Conservation (phyloP, 2,797 vertebrate genomes). For the Catamblyrhynchus diadema region DNA sequence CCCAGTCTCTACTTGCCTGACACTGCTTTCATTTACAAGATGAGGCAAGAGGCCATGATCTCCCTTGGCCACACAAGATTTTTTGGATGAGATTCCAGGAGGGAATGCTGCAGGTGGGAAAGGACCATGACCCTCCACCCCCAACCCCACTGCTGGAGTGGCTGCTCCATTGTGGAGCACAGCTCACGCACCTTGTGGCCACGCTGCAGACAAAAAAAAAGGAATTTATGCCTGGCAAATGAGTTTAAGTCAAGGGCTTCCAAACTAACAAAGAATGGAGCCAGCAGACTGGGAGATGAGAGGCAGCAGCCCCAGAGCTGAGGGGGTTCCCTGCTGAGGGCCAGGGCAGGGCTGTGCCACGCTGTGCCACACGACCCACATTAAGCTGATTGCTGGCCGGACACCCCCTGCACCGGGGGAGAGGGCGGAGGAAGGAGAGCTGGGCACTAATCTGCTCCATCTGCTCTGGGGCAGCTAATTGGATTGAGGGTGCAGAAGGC, state of each 20-base stretch:
- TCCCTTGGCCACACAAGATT: accelerated
- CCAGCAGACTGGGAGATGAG: accelerated
- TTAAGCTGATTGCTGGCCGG: neutral
- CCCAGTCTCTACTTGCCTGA: neutral
- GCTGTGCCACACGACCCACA: neutral
- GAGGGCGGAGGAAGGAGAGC: neutral
- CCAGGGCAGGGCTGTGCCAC: neutral
- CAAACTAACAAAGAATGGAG: neutral
- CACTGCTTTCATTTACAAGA: neutral
- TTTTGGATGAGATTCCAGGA: neutral
- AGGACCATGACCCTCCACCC: neutral
- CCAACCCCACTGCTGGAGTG: accelerated
- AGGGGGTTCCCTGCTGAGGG: neutral
- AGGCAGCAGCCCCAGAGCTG: neutral
- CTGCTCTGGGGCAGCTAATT: conserved; percentile 39
- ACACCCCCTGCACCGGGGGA: neutral
- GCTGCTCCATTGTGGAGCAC: accelerated
- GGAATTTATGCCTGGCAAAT: neutral
- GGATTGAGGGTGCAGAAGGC: conserved; percentile 9
- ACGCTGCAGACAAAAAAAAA: neutral
- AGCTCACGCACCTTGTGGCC: accelerated
- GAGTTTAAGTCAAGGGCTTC: neutral
- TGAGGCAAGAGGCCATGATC: accelerated
- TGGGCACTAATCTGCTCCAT: conserved; percentile 28
- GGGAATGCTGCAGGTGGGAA: neutral